These are phyloP conservation scores for Bombylius discolor DNA, from an alignment of 2,888 invertebrate genomes.

Conservation along the genomic window DNA sequence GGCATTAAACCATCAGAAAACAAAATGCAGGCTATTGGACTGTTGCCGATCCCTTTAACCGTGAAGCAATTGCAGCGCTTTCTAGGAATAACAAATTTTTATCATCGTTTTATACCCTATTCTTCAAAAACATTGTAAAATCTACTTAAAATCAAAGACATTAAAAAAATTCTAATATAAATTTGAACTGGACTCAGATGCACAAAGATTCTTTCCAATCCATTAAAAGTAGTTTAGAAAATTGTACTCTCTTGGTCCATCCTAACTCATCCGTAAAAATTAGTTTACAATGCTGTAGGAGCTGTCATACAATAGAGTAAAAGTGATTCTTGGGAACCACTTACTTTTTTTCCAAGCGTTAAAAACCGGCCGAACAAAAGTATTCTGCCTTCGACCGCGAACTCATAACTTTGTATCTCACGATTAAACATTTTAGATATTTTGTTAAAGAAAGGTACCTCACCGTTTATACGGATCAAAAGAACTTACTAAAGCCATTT, in stretches of 20 bases:
- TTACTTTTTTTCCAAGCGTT: conserved; percentile 1
- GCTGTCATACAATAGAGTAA: background rate
- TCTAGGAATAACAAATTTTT: background rate
- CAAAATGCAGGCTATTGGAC: background rate
- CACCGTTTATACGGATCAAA: background rate
- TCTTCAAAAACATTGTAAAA: background rate
- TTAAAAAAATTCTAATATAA: background rate
- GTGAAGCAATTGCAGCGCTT: background rate
- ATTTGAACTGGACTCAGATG: background rate
- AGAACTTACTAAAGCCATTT: background rate
- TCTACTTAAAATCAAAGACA: too few species aligned
- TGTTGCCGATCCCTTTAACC: background rate
- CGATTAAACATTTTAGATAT: background rate
- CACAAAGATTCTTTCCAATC: background rate
- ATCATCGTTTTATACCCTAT: background rate
- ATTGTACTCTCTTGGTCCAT: conserved; percentile 1
- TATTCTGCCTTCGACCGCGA: background rate
- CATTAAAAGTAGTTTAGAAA: background rate
- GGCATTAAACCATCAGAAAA: background rate
- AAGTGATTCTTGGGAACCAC: background rate
- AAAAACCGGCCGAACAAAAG: conserved; percentile 1
- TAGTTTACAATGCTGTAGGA: conserved; percentile 1
- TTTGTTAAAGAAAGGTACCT: background rate
- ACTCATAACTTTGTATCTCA: too few species aligned
- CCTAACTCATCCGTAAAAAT: conserved; percentile 1